A percentile compares a stretch with the other conserved stretches of the same genome.
Evolutionary conservation across 2,888 invertebrate species (phyloP).

Genomic region (Campoplex nolae): DNA sequence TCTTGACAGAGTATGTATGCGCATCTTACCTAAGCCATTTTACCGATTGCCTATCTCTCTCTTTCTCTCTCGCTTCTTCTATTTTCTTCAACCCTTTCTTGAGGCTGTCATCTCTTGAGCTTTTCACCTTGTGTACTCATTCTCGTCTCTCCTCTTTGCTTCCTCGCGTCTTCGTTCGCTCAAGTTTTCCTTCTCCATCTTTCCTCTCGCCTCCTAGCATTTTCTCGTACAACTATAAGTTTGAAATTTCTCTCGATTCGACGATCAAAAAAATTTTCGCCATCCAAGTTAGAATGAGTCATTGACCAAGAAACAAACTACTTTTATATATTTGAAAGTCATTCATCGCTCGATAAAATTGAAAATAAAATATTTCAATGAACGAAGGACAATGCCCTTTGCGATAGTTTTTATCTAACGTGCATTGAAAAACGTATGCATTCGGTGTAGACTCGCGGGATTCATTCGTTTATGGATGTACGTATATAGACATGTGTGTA

Average conservation of each 20-base stretch:
- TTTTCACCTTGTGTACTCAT: slow-evolving; percentile 25
- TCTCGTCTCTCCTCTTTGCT: not conserved
- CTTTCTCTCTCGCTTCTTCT: slow-evolving; percentile 10
- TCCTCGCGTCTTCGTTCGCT: slow-evolving; percentile 16
- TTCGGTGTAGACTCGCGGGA: not conserved
- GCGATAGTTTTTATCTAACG: not conserved
- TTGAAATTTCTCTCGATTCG: not conserved
- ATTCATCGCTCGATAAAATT: not conserved
- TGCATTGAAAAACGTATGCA: not conserved
- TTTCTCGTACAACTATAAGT: slow-evolving; percentile 17
- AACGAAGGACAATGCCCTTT: not conserved
- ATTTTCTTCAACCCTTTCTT: not conserved
- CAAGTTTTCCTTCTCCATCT: not conserved
- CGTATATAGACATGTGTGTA: not conserved
- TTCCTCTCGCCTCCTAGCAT: not conserved
- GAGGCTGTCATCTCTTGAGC: slow-evolving; percentile 32
- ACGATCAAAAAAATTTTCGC: not conserved
- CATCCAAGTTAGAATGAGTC: not conserved
- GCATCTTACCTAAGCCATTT: slow-evolving; percentile 58
- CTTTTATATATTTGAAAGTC: too few species aligned
- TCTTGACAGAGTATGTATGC: slow-evolving; percentile 41
- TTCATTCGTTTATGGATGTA: not conserved
- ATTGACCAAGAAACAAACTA: not conserved
- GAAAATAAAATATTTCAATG: not conserved
- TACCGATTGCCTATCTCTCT: slow-evolving; percentile 57